Evolutionary conservation across 2,797 vertebrate genomes (phyloP), one percentile per base, ranked within the genome.

Genomic region (Trichosurus vulpecula): DNA sequence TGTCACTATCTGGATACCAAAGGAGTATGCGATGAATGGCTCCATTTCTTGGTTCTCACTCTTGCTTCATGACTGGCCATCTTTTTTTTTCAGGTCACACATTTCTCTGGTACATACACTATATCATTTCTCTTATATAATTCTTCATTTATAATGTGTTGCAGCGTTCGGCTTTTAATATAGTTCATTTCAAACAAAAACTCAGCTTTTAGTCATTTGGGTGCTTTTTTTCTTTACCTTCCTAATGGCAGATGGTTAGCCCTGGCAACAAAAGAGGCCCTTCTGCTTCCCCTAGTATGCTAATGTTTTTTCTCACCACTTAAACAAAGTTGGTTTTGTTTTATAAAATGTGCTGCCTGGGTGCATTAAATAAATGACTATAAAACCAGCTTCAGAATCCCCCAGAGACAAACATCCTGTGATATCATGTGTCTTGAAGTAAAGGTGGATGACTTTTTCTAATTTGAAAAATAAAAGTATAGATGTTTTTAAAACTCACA

Each of bases 391-490:
- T 66, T 29, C 29, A 93, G 52, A 35, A 57, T 35, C 55, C 35
- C 52, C 58, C 31, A 47, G 3, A 74, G 52, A 90, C 54, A 74
- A 95, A 57, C 27, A 74, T 81, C n/a, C 56, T 93, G 9, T 47
- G 91, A 94, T 54, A 47, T 58, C 2, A 87, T 92, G 1, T 91
- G 61, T 25, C 0, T 52, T 66, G 2, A 11, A 2, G 58, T 47
- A 35, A 66, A 89, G 52, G 22, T 10, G 95, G 61, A 61, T n/a
- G 11, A 22, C 51, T 41, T 30, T 52, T 89, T 94, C 90, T 61
- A 54, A 97, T 91, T 94, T 11, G 12, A 94, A 97, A 57, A 94
- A 95, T 22, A 94, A 94, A 90, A 93, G 53, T 53, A 5, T 9
- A 47, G 54, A 87, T 91, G n/a, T 93, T 91, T 51, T 22, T 11